Base-by-base conservation (phyloP, 2,797 vertebrate genomes). In the Sebastes kiyomatsui region DNA sequence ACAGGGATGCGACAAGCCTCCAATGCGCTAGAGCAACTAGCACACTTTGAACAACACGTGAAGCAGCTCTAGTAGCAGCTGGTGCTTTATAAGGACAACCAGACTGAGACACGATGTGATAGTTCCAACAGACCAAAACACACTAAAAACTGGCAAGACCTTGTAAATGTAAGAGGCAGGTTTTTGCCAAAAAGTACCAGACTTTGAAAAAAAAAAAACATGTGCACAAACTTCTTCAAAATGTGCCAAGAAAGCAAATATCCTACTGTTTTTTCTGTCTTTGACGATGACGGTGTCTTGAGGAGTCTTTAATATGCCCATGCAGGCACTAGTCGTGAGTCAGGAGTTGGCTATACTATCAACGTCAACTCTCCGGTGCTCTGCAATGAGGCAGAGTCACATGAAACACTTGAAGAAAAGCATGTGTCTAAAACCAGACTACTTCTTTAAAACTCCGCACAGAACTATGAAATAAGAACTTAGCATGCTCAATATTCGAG, bases 371-470 rank as follows among this genome's bases (percentile, higher is more conserved):
- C 87, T 84, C 77, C 79, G 28, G 66, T 60, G 77, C 75, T 82
- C 89, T 92, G 90, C 92, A 91, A 77, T 84, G 85, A 89, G 87
- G 76, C 89, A 87, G 78, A 89, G 84, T 84, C 82, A 84, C 84
- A 85, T 73, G 77, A 86, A 85, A 81, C 83, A 89, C 82, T 87
- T 67, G 75, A 30, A 79, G 76, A 85, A 85, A 76, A 91, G 79
- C 86, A 90, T 88, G 89, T 92, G 86, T 73, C 68, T 72, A 20
- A 71, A 77, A 7, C 2, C 14, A 69, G 12, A 33, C 12, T 0
- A 33, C 68, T 67, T 75, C 27, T 69, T 27, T 16, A 14, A 65
- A 89, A 88, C 65, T 88, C 79, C 79, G 72, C 69, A 59, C 67
- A 20, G 13, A 55, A 77, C 22, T 7, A 73, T 13, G 20, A 89